Evolutionary conservation across 2,113 vertebrate genomes (phyloP).

Genomic region (Hemichromis elongatus): DNA sequence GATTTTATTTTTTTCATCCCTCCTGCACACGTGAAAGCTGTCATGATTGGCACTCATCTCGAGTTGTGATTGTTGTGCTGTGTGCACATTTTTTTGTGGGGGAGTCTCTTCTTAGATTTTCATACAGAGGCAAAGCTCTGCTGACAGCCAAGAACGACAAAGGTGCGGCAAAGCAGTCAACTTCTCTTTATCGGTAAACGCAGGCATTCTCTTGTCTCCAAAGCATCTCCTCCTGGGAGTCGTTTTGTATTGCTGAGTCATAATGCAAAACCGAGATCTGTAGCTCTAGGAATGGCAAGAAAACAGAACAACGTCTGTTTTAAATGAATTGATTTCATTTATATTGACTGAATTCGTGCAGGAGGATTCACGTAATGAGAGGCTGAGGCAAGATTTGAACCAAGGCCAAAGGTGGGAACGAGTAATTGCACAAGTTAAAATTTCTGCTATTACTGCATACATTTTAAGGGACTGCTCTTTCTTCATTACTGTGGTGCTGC

Average conservation of each 20-base stretch:
- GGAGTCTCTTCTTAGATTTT: slow-evolving; percentile 27
- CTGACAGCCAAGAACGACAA: slow-evolving; percentile 5
- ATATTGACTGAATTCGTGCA: slow-evolving; percentile 27
- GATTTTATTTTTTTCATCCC: slow-evolving; percentile 24
- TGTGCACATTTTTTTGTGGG: slow-evolving; percentile 40
- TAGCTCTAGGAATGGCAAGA: background rate
- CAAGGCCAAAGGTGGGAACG: slow-evolving; percentile 31
- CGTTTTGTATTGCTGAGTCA: slow-evolving; percentile 29
- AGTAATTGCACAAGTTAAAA: slow-evolving; percentile 26
- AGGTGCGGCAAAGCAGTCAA: background rate
- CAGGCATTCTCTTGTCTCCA: slow-evolving; percentile 19
- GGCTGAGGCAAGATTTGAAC: background rate
- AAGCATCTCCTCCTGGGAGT: background rate
- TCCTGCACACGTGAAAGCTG: slow-evolving; percentile 24
- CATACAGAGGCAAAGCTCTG: slow-evolving; percentile 20
- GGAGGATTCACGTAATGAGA: slow-evolving; percentile 18
- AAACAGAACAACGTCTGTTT: slow-evolving; percentile 31
- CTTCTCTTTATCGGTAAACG: slow-evolving; percentile 35
- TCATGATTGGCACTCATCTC: slow-evolving; percentile 62
- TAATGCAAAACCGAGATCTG: background rate
- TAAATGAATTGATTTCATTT: slow-evolving; percentile 25
- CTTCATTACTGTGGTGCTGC: slow-evolving; percentile 22
- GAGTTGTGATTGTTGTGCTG: slow-evolving; percentile 43
- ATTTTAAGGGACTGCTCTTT: slow-evolving; percentile 23
- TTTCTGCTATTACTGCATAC: slow-evolving; percentile 17